These are phyloP conservation scores for Amyelois transitella DNA, from an alignment of 1,140 invertebrate genomes.

Conservation along the genomic window DNA sequence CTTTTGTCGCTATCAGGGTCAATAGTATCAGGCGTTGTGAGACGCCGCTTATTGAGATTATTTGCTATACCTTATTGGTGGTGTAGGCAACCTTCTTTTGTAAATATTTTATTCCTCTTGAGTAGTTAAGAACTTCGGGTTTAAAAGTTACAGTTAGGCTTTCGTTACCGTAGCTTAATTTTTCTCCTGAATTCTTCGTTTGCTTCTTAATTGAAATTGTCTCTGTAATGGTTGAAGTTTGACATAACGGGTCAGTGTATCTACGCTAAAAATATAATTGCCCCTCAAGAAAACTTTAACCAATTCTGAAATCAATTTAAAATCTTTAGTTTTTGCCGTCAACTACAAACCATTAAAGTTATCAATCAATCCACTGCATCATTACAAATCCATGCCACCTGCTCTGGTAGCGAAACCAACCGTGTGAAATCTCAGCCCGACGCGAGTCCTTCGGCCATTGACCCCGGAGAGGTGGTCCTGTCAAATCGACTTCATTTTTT, in stretches of 20 bases:
- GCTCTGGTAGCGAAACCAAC: neutral
- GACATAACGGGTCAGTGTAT: no score
- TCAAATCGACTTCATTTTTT: neutral
- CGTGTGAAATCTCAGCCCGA: neutral
- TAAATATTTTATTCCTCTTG: no score
- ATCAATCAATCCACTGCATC: neutral
- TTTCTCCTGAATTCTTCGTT: no score
- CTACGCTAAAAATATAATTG: no score
- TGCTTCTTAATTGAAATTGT: no score
- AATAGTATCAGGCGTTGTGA: no score
- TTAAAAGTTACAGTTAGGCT: no score
- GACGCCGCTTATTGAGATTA: neutral
- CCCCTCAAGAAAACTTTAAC: no score
- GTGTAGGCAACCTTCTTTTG: neutral
- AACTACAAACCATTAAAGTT: neutral
- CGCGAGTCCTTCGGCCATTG: neutral
- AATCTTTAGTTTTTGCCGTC: neutral
- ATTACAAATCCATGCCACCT: neutral
- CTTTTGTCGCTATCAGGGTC: neutral
- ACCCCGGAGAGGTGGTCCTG: neutral
- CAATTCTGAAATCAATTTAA: neutral
- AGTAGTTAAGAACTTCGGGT: no score
- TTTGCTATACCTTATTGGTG: neutral
- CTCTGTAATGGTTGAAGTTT: no score
- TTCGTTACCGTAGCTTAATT: no score